Base-by-base conservation (phyloP, 1,140 invertebrate genomes). In the Mylabris phalerata region DNA sequence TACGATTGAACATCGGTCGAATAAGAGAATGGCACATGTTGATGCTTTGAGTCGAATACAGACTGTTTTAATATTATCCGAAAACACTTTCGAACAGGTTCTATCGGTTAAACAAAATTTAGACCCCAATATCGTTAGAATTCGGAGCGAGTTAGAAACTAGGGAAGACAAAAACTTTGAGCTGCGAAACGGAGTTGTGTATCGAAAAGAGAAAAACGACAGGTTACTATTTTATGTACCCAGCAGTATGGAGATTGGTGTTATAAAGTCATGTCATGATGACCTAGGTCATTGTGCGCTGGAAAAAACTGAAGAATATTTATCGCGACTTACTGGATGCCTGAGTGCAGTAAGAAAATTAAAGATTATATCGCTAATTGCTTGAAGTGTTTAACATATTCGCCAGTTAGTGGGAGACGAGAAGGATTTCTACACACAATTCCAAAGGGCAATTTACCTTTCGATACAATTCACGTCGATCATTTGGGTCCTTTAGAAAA, bases 391-490 rank as follows among this genome's bases (percentile, higher is more conserved):
- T 61, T 73, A 27, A 41, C 48, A 44, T 71, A 58, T 48, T 67
- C 62, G 3, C 58, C 67, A 6, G 50, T 45, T 0, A 48, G n/a
- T 4, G 65, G 67, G 4, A 73, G 69, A 61, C 4, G 7, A 6
- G 56, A 66, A 56, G 67, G 65, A 5, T 42, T 48, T 9, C 42
- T 73, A 44, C 55, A 72, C 48, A 62, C 11, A 42, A 67, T 69
- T 25, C 65, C 65, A 32, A 67, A 69, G 44, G 67, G 62, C 7
- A 57, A 66, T 19, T 40, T 56, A 39, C 72, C 66, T 0, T 71
- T 73, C 57, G n/a, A 56, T 5, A 67, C 59, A 0, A 11, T 69
- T 7, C 70, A 71, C 56, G 60, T 72, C 9, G 68, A 72, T 45
- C 70, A 72, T 63, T 60, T 65, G 19, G 68, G 67, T 2, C 68